Evolutionary conservation across 2,113 vertebrate genomes (phyloP).

Genomic region (Vidua chalybeata): DNA sequence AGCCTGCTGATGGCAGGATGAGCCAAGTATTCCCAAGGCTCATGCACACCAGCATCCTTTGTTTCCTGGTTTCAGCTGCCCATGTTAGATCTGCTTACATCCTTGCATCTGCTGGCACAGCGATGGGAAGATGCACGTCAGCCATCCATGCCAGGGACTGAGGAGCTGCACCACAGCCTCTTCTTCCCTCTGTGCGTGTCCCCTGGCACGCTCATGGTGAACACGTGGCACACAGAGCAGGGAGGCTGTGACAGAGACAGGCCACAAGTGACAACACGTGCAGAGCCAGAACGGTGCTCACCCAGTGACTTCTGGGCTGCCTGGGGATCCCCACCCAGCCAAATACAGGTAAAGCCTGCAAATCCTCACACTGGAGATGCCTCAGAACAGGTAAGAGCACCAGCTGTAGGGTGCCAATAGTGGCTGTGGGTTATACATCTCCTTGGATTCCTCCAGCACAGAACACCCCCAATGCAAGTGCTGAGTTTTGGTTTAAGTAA

Average conservation of each 20-base stretch:
- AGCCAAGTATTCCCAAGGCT: constrained; percentile 70
- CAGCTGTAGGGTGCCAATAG: accelerated
- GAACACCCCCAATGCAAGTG: background rate
- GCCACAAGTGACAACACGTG: accelerated
- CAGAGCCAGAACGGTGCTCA: background rate
- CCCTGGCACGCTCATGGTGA: accelerated
- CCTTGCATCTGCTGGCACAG: constrained; percentile 35
- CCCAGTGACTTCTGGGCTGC: accelerated
- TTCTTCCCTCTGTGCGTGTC: background rate
- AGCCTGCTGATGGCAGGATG: constrained; percentile 73
- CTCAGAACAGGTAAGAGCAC: accelerated
- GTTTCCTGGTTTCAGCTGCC: constrained; percentile 56
- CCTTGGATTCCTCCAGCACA: background rate
- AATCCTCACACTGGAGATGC: accelerated
- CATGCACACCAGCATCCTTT: constrained; percentile 54
- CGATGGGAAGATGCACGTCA: background rate
- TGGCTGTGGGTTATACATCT: background rate
- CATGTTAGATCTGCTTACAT: constrained; percentile 32
- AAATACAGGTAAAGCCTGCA: accelerated
- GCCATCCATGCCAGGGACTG: background rate
- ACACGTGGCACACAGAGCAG: background rate
- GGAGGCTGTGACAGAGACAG: background rate
- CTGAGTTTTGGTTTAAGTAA: background rate
- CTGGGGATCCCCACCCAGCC: background rate
- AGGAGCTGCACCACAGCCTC: background rate